Conservation (phyloP, 2,888 invertebrate genomes). For the Antitype chi region DNA sequence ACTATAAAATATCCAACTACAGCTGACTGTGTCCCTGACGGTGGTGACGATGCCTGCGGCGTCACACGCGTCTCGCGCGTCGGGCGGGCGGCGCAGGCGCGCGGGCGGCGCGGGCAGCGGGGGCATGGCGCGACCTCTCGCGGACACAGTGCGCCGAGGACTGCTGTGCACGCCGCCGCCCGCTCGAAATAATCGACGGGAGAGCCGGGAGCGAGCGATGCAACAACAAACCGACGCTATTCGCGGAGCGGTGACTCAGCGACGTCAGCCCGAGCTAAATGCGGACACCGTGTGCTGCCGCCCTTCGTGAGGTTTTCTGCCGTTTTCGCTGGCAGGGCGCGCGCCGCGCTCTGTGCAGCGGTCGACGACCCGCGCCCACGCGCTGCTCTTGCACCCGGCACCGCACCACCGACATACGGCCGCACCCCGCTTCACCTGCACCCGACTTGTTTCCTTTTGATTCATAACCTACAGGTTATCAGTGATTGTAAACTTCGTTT, state of each 20-base stretch:
- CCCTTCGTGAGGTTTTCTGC: conserved; percentile 89
- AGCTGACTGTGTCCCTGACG: conserved; percentile 92
- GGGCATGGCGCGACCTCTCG: conserved; percentile 85
- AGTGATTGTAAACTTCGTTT: conserved; percentile 59
- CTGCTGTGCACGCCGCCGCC: conserved; percentile 79
- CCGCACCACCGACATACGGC: conserved; percentile 60
- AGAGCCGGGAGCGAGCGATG: conserved; percentile 88
- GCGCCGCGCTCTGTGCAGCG: conserved; percentile 79
- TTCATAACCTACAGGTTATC: conserved; percentile 56
- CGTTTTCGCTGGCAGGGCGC: conserved; percentile 87
- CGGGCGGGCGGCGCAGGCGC: conserved; percentile 76
- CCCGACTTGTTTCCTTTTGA: conserved; percentile 53
- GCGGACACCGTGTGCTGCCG: conserved; percentile 89
- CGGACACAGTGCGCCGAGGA: conserved; percentile 85
- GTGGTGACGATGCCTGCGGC: conserved; percentile 91
- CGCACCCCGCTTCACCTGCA: conserved; percentile 50
- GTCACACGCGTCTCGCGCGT: conserved; percentile 87
- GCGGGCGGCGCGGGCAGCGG: conserved; percentile 86
- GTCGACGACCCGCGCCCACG: conserved; percentile 89
- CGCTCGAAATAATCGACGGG: conserved; percentile 86
- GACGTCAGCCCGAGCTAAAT: conserved; percentile 89
- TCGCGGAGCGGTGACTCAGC: conserved; percentile 89
- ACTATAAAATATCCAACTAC: conserved; percentile 95
- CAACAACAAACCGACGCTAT: conserved; percentile 90
- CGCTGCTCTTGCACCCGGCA: conserved; percentile 84